phyloP scores from a whole-genome alignment of 2,113 vertebrate species.

The Actenoides hombroni region DNA sequence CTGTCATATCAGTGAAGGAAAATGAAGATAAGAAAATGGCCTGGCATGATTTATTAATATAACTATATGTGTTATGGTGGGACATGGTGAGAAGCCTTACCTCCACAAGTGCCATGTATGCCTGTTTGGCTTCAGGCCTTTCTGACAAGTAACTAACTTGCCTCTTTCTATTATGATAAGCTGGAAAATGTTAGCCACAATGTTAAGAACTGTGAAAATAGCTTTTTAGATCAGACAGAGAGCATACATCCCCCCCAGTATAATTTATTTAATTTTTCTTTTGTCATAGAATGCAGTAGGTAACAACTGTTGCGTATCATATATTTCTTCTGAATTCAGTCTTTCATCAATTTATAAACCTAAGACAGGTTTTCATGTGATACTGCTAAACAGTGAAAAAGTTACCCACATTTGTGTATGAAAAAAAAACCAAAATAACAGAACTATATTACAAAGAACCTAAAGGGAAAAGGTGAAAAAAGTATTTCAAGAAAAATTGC shows the following conservation, averaged over 20 bases:
- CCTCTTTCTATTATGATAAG: not conserved
- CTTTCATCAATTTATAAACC: not conserved
- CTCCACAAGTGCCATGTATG: not conserved
- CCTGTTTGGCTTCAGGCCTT: not conserved
- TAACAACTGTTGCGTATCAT: not conserved
- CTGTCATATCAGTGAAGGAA: not conserved
- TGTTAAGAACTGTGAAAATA: not conserved
- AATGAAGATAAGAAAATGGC: not conserved
- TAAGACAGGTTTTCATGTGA: not conserved
- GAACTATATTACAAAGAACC: slow-evolving; percentile 2
- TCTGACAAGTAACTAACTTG: not conserved
- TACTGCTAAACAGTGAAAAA: not conserved
- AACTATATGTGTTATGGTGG: not conserved
- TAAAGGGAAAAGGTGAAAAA: slow-evolving; percentile 19
- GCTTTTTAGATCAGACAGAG: not conserved
- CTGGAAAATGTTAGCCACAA: not conserved
- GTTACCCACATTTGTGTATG: not conserved
- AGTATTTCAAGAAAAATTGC: slow-evolving; percentile 38
- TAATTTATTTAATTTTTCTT: not conserved
- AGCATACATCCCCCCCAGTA: not conserved
- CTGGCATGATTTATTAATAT: not conserved
- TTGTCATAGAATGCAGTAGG: not conserved
- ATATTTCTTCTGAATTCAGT: not conserved
- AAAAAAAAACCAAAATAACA: not conserved
- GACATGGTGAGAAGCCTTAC: not conserved